phyloP scores from a whole-genome alignment of 2,113 vertebrate species.

The Herpailurus yagouaroundi region DNA sequence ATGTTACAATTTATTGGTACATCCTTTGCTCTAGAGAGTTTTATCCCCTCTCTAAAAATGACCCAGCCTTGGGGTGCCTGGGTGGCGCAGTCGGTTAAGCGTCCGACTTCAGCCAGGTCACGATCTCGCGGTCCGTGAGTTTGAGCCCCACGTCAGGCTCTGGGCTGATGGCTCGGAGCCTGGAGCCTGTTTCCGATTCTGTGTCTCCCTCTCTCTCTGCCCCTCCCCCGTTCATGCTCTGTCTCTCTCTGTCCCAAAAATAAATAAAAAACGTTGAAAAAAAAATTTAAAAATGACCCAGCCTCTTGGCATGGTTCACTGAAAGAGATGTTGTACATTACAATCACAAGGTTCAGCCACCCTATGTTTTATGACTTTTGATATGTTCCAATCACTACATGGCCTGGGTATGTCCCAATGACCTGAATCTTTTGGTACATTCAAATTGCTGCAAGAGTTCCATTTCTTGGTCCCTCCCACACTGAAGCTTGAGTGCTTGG shows the following conservation, averaged over 20 bases:
- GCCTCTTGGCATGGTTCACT: neutral
- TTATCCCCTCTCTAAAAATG: neutral
- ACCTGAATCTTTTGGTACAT: neutral
- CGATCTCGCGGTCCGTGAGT: too few relatives aligned
- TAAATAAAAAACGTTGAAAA: too few relatives aligned
- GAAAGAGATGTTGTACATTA: neutral
- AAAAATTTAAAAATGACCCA: neutral
- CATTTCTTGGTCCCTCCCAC: neutral
- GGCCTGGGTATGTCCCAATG: neutral
- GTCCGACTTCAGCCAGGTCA: too few relatives aligned
- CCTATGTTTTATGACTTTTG: neutral
- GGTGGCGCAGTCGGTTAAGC: too few relatives aligned
- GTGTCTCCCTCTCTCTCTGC: too few relatives aligned
- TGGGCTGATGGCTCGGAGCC: too few relatives aligned
- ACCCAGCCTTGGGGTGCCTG: too few relatives aligned
- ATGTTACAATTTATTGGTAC: neutral
- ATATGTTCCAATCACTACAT: neutral
- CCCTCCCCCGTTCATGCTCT: too few relatives aligned
- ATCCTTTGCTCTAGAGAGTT: slow-evolving; percentile 44
- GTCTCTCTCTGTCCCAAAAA: too few relatives aligned
- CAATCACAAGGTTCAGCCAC: neutral
- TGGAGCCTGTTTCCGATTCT: too few relatives aligned
- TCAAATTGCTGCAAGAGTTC: neutral
- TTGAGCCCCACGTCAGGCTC: too few relatives aligned
- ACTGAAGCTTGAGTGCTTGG: neutral